Evolutionary conservation across 2,113 vertebrate species (phyloP).

Genomic region (Lathamus discolor): DNA sequence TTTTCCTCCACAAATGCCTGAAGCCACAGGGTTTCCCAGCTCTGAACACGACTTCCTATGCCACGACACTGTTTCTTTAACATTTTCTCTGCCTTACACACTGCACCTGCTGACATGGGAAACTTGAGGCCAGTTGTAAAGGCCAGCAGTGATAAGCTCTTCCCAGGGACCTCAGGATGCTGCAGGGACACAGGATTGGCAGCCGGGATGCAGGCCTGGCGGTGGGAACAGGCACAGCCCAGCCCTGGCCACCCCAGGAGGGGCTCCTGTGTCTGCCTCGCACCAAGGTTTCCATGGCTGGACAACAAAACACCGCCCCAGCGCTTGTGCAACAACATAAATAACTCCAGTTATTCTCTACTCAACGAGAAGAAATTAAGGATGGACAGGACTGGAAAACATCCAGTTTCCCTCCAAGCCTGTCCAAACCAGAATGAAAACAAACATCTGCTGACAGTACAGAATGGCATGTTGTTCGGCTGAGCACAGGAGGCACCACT

Average conservation of each 20-base stretch:
- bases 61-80: background rate
- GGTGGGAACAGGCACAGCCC: background rate
- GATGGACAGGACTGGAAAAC: slow-evolving; percentile 19
- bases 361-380: background rate
- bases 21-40: background rate
- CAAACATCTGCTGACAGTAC: slow-evolving; percentile 25
- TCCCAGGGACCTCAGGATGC: background rate
- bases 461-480: background rate
- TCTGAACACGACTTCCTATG: rapidly evolving
- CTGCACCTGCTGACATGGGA: rapidly evolving
- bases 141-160: background rate
- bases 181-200: rapidly evolving
- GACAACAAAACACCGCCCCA: slow-evolving; percentile 42
- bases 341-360: slow-evolving; percentile 39
- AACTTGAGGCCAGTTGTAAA: background rate
- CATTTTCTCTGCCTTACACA: rapidly evolving
- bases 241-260: rapidly evolving
- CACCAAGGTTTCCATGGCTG: slow-evolving; percentile 19
- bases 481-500: background rate
- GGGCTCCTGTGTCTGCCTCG: background rate
- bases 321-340: slow-evolving; percentile 47
- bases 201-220: rapidly evolving
- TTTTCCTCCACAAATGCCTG: background rate
- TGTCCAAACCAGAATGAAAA: slow-evolving; percentile 39
- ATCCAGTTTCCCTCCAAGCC: background rate